Percentiles rank a stretch among this genome's conserved stretches.
phyloP scores from a whole-genome alignment of 2,797 vertebrate species.

The Sphaeramia orbicularis region DNA sequence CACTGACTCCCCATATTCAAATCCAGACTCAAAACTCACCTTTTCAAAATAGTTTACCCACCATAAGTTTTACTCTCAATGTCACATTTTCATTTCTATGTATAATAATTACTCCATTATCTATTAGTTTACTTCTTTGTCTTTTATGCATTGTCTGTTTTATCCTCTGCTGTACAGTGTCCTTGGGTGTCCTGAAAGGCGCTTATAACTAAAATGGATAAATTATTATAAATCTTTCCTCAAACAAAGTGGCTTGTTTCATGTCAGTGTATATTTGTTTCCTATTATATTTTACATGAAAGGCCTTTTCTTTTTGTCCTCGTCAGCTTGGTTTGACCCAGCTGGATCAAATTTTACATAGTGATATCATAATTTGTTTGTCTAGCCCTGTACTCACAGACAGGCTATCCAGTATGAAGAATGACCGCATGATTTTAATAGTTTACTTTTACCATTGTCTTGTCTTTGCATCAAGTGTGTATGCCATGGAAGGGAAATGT shows the following conservation, averaged over 20 bases:
- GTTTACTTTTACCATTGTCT: slow-evolving; percentile 37
- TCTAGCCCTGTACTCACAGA: slow-evolving; percentile 14
- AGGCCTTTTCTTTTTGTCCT: slow-evolving; percentile 21
- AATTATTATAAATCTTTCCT: slow-evolving; percentile 19
- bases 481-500: background rate
- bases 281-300: slow-evolving; percentile 39
- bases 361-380: slow-evolving; percentile 62
- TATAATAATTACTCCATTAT: no score
- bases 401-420: slow-evolving; percentile 35
- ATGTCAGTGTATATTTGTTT: slow-evolving; percentile 1
- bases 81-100: no score
- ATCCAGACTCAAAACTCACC: no score
- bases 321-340: slow-evolving; percentile 18
- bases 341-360: slow-evolving; percentile 64
- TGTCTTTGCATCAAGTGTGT: slow-evolving; percentile 20
- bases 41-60: no score
- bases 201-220: no score
- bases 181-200: no score
- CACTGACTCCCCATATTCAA: no score
- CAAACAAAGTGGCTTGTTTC: background rate
- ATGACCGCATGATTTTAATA: slow-evolving; percentile 15
- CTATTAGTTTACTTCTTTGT: no score
- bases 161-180: no score
- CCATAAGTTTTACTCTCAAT: no score
- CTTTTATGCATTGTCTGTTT: no score